Conservation (phyloP, 53 echinoderm and acorn worm species). For the Paracentrotus lividus region DNA sequence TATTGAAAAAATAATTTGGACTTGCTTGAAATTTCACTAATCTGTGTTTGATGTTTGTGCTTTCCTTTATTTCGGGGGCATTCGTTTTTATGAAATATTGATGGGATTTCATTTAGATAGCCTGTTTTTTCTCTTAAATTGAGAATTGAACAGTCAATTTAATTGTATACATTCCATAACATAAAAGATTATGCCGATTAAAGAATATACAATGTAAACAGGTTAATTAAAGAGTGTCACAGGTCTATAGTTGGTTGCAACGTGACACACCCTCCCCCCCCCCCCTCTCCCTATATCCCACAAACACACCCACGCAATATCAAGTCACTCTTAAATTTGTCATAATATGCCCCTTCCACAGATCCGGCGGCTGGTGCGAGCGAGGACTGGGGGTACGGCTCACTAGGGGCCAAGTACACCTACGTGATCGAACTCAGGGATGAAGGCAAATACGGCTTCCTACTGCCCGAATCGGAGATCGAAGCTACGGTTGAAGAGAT, state of each 20-base stretch:
- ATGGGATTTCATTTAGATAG: too few relatives aligned
- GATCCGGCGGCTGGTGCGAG: slow-evolving; percentile 86
- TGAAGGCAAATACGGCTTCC: slow-evolving; percentile 78
- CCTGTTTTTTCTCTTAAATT: too few relatives aligned
- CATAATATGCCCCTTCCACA: slow-evolving; percentile 30
- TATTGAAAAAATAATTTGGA: too few relatives aligned
- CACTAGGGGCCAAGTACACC: slow-evolving; percentile 84
- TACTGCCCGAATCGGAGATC: slow-evolving; percentile 86
- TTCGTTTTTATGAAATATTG: too few relatives aligned
- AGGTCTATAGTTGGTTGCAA: background rate
- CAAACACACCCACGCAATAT: background rate
- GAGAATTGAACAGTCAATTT: too few relatives aligned
- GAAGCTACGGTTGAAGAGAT: slow-evolving; percentile 80
- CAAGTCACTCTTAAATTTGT: background rate
- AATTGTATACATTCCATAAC: too few relatives aligned
- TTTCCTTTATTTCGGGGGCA: too few relatives aligned
- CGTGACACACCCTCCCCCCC: background rate
- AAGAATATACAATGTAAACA: too few relatives aligned
- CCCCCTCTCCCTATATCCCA: background rate
- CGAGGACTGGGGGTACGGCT: slow-evolving; percentile 84
- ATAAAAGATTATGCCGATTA: too few relatives aligned
- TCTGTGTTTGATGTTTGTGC: too few relatives aligned
- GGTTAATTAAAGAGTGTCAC: too few relatives aligned
- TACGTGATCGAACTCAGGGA: slow-evolving; percentile 86
- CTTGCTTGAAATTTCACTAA: too few relatives aligned